Evolutionary conservation across 2,113 vertebrate genomes (phyloP).

Genomic region (Pluvialis apricaria): DNA sequence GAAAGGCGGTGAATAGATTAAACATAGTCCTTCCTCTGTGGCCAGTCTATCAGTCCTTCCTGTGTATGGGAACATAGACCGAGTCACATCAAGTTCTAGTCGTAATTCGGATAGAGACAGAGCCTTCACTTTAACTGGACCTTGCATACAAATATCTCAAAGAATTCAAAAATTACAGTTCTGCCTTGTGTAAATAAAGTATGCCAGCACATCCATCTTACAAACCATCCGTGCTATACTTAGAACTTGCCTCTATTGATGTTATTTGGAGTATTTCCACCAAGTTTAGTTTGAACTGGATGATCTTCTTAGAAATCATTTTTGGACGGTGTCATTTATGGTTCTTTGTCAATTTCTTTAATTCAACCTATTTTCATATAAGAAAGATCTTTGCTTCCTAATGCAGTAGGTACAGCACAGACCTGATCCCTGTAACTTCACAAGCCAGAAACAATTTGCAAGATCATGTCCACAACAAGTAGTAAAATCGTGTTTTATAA

Average conservation of each 20-base stretch:
- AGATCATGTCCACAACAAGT: not conserved
- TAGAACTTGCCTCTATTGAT: not conserved
- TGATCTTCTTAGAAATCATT: not conserved
- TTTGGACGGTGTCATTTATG: not conserved
- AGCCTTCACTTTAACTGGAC: not conserved
- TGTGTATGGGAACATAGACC: not conserved
- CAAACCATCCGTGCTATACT: not conserved
- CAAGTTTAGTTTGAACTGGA: not conserved
- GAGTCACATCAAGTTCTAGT: not conserved
- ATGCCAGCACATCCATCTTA: not conserved
- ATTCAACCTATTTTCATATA: not conserved
- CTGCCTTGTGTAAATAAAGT: not conserved
- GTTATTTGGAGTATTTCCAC: not conserved
- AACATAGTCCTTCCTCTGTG: slow-evolving; percentile 11
- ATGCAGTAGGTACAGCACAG: not conserved
- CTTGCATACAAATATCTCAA: not conserved
- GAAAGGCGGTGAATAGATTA: not conserved
- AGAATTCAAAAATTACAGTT: not conserved
- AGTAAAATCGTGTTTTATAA: not conserved
- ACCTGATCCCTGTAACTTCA: not conserved
- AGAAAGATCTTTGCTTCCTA: not conserved
- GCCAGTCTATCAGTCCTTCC: not conserved
- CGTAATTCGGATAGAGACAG: not conserved
- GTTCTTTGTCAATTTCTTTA: not conserved
- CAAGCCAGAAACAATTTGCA: not conserved